Conservation (phyloP, 2,797 vertebrate genomes). For the Knipowitschia caucasica region DNA sequence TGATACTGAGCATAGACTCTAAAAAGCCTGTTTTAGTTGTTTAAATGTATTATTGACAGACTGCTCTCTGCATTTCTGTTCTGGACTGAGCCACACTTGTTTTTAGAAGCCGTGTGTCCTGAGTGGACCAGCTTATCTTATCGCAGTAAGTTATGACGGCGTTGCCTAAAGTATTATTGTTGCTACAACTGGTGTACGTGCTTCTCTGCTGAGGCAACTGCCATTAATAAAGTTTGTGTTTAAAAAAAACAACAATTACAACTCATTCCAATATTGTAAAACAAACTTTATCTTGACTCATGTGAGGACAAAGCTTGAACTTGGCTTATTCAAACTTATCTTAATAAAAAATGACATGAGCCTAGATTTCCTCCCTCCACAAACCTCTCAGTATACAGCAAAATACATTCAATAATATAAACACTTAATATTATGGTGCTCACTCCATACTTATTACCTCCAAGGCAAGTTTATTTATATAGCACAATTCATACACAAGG, state of each 20-base stretch:
- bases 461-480: too few relatives aligned
- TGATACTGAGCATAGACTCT: background rate
- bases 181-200: background rate
- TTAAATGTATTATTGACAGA: conserved; percentile 1
- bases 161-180: conserved; percentile 4
- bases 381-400: too few relatives aligned
- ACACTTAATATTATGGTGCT: too few relatives aligned
- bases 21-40: conserved; percentile 5
- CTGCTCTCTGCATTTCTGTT: background rate
- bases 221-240: background rate
- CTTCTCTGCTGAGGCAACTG: background rate
- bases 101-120: background rate
- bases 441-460: too few relatives aligned
- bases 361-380: too few relatives aligned
- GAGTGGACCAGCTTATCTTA: conserved; percentile 20
- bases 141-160: conserved; percentile 15
- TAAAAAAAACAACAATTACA: background rate
- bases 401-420: too few relatives aligned
- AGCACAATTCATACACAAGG: too few relatives aligned
- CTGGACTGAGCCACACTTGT: conserved; percentile 3
- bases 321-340: too few relatives aligned
- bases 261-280: background rate
- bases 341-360: too few relatives aligned
- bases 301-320: too few relatives aligned
- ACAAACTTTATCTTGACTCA: background rate